A percentile compares a stretch with the other conserved stretches of the same genome.
Conservation (phyloP, 2,113 vertebrate species). For the Hydrochoerus hydrochaeris region DNA sequence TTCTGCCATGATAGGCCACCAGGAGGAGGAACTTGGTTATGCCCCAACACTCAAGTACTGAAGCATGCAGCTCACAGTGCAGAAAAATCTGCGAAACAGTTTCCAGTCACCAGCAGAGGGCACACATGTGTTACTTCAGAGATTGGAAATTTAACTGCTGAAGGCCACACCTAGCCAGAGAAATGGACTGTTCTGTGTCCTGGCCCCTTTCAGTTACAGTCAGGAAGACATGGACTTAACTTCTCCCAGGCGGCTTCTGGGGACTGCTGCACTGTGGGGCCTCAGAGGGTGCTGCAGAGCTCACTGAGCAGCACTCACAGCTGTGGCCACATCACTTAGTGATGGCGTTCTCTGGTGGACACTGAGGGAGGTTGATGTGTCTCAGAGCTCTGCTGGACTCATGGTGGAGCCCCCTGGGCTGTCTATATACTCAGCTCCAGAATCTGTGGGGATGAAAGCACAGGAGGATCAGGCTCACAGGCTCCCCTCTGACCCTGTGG, state of each 20-base stretch:
- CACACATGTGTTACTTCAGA: neutral
- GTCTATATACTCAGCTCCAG: neutral
- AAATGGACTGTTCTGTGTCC: neutral
- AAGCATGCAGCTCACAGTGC: neutral
- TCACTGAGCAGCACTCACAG: neutral
- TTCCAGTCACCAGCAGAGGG: neutral
- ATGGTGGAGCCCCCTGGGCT: neutral
- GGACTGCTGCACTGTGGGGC: neutral
- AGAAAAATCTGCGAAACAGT: neutral
- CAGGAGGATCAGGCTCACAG: neutral
- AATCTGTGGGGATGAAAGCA: neutral
- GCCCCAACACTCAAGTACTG: neutral
- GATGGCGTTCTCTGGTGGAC: neutral
- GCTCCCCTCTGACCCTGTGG: neutral
- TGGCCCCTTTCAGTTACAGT: neutral
- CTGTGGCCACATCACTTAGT: neutral
- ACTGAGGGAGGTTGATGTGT: neutral
- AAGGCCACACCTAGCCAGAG: neutral
- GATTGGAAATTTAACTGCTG: neutral
- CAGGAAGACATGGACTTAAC: neutral
- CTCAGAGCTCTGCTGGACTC: neutral
- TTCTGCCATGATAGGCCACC: neutral
- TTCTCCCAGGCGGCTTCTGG: neutral
- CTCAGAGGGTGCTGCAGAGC: neutral
- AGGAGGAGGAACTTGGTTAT: neutral